phyloP scores from a whole-genome alignment of 2,797 vertebrate species.

The Onychomys torridus region DNA sequence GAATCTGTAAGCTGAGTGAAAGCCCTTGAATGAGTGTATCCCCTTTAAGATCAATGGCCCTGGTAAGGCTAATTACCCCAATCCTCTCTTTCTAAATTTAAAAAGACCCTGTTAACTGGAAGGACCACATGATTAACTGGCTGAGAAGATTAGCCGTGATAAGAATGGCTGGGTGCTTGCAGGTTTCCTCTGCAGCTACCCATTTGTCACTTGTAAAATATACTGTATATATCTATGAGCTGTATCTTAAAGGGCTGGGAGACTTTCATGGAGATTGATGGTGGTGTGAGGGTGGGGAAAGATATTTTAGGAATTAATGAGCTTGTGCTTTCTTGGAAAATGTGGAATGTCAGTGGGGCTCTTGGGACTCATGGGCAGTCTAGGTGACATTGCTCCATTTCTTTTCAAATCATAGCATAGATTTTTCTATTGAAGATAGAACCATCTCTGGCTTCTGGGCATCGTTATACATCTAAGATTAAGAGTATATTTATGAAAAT shows the following conservation, averaged over 20 bases:
- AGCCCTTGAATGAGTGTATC: constrained; percentile 65
- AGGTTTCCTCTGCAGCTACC: constrained; percentile 40
- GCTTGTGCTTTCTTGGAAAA: constrained; percentile 17
- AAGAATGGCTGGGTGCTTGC: constrained; percentile 65
- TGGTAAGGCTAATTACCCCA: constrained; percentile 83
- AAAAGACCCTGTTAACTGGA: constrained; percentile 82
- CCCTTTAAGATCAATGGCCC: constrained; percentile 81
- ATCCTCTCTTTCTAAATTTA: constrained; percentile 82
- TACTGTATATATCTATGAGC: not conserved
- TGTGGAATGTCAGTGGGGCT: not conserved
- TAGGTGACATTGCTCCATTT: not conserved
- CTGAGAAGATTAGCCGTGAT: constrained; percentile 77
- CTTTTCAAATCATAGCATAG: not conserved
- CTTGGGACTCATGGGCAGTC: not conserved
- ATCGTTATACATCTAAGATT: not conserved
- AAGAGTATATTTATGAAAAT: not conserved
- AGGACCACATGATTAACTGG: constrained; percentile 82
- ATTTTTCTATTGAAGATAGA: not conserved
- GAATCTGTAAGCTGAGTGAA: constrained; percentile 76
- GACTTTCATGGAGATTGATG: constrained; percentile 14
- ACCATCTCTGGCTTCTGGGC: not conserved
- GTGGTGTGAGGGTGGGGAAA: not conserved
- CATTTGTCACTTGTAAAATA: constrained; percentile 66
- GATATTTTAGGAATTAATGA: constrained; percentile 21
- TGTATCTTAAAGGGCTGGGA: constrained; percentile 51